These are phyloP conservation scores for Chaetura pelagica DNA, from an alignment of 2,113 vertebrate species.

Conservation along the genomic window DNA sequence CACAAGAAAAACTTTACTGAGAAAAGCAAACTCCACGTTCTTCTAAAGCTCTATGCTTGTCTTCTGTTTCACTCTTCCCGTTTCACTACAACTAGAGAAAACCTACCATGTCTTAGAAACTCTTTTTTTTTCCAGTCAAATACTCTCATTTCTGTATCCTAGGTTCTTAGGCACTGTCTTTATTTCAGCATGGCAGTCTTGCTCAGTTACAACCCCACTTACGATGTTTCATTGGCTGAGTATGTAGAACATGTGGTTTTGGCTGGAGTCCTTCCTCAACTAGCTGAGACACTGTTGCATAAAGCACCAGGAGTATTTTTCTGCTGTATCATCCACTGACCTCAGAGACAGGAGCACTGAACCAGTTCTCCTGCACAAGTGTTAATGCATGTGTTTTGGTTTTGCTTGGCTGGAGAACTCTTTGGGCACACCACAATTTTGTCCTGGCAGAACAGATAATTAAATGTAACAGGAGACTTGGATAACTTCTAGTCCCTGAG, in stretches of 20 bases:
- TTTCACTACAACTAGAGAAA: not conserved
- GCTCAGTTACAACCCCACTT: not conserved
- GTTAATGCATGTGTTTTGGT: not conserved
- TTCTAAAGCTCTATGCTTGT: not conserved
- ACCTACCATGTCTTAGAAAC: not conserved
- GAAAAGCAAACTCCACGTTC: not conserved
- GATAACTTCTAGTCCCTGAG: not conserved
- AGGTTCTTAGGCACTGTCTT: not conserved
- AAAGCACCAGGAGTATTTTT: not conserved
- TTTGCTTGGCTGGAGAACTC: constrained; percentile 7
- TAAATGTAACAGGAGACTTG: not conserved
- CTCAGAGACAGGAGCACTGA: constrained; percentile 18
- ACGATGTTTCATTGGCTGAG: constrained; percentile 55
- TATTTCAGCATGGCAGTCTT: not conserved
- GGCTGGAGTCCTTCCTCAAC: not conserved
- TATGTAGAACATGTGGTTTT: constrained; percentile 60
- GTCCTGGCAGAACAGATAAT: not conserved
- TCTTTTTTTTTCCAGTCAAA: not conserved
- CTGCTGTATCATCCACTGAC: constrained; percentile 53
- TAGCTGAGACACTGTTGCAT: constrained; percentile 24
- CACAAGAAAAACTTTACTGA: not conserved
- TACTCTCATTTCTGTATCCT: not conserved
- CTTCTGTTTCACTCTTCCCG: not conserved
- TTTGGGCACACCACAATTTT: not conserved
- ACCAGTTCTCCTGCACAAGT: not conserved